phyloP scores from a whole-genome alignment of 2,113 vertebrate species.

The Ahaetulla prasina region DNA sequence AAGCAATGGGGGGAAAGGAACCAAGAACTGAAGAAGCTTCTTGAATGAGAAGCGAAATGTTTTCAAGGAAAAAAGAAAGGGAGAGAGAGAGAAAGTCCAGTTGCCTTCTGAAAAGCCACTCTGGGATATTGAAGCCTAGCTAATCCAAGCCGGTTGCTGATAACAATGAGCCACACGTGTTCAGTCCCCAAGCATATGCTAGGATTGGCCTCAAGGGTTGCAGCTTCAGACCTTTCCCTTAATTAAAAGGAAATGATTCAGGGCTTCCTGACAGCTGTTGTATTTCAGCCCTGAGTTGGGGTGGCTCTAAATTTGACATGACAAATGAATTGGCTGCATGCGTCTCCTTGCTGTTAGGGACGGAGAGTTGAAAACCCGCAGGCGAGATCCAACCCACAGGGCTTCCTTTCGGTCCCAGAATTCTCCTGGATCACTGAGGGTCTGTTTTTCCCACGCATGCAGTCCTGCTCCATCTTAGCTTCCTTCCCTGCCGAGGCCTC shows the following conservation, averaged over 20 bases:
- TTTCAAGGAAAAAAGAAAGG: no score
- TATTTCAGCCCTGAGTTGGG: neutral
- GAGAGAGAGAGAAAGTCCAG: no score
- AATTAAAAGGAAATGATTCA: neutral
- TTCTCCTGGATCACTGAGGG: neutral
- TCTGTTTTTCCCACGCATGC: neutral
- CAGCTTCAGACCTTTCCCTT: neutral
- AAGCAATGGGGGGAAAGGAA: no score
- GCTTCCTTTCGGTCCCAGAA: neutral
- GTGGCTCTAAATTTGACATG: no score
- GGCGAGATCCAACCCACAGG: neutral
- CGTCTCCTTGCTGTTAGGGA: no score
- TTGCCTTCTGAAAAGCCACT: no score
- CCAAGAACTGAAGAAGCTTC: no score
- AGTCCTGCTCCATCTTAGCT: neutral
- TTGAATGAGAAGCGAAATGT: no score
- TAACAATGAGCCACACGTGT: neutral
- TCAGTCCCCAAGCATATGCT: neutral
- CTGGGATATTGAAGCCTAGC: neutral
- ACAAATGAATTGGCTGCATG: neutral
- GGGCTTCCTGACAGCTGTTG: neutral
- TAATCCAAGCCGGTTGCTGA: neutral
- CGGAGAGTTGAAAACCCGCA: neutral
- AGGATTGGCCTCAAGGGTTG: neutral
- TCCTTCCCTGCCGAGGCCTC: neutral